A percentile compares a stretch with the other conserved stretches of the same genome.
These are phyloP conservation scores for Sarcoramphus papa DNA, from an alignment of 2,797 vertebrate genomes.

Conservation along the genomic window DNA sequence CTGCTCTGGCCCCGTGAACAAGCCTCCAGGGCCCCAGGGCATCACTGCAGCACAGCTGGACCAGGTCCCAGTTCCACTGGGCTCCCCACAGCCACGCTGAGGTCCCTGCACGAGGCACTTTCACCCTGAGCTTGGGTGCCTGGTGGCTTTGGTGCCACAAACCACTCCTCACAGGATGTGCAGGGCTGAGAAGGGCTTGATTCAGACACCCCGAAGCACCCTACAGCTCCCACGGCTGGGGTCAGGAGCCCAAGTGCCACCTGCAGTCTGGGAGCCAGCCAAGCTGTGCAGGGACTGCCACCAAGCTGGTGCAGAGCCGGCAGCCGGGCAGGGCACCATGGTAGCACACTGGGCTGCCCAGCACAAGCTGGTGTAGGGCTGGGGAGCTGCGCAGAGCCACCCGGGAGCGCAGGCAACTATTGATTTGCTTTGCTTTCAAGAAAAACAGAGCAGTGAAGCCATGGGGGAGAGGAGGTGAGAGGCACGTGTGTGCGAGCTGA, in stretches of 20 bases:
- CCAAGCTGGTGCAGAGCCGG: rapidly evolving
- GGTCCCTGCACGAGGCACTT: not conserved
- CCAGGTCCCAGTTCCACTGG: not conserved
- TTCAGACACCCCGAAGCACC: not conserved
- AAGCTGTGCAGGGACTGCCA: not conserved
- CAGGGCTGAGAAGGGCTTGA: not conserved
- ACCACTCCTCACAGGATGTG: not conserved
- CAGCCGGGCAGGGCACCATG: not conserved
- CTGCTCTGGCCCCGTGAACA: not conserved
- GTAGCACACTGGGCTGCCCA: not conserved
- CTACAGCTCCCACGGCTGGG: not conserved
- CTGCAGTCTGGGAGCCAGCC: rapidly evolving
- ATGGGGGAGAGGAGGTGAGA: not conserved
- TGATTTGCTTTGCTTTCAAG: not conserved
- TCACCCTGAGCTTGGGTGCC: not conserved
- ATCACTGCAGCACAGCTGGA: not conserved
- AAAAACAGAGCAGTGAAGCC: not conserved
- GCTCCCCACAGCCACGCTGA: not conserved
- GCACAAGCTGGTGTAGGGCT: not conserved
- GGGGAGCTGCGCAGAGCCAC: not conserved
- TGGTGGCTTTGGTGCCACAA: not conserved
- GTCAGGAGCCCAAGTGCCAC: not conserved
- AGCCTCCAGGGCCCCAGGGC: not conserved
- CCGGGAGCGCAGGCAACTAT: not conserved
- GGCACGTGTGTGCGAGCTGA: rapidly evolving